A percentile compares a stretch with the other conserved stretches of the same genome.
These are phyloP conservation scores for Montipora cactus DNA, from an alignment of 64 coral and sea anemone species.

Conservation along the genomic window DNA sequence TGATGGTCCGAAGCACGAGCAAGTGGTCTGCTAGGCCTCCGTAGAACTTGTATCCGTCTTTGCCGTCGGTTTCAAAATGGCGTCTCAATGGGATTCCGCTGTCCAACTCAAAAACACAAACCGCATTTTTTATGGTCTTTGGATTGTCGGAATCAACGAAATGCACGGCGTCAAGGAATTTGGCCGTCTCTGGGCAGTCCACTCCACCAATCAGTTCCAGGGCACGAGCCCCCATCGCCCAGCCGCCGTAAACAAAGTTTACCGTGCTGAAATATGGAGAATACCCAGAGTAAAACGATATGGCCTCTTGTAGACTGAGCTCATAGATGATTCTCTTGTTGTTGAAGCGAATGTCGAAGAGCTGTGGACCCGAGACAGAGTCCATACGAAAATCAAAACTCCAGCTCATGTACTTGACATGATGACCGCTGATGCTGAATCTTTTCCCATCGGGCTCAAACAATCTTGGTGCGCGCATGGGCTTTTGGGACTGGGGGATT, in stretches of 20 bases:
- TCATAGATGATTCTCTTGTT: constrained; percentile 52
- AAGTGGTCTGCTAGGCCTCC: constrained; percentile 25
- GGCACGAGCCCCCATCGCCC: constrained; percentile 4
- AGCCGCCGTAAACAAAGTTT: constrained; percentile 40
- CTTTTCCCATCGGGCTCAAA: constrained; percentile 80
- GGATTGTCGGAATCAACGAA: constrained; percentile 35
- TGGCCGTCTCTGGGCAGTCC: constrained; percentile 57
- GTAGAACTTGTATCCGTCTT: constrained; percentile 48
- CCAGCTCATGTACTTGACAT: constrained; percentile 63
- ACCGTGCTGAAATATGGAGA: constrained; percentile 14
- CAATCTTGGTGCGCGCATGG: constrained; percentile 53
- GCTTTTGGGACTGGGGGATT: constrained; percentile 30
- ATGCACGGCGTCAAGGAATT: constrained; percentile 28
- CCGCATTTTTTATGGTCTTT: constrained; percentile 16
- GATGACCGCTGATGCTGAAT: constrained; percentile 37
- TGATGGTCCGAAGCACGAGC: constrained; percentile 58
- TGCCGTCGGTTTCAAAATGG: constrained; percentile 51
- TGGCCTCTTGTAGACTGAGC: constrained; percentile 63
- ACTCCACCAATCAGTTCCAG: constrained; percentile 37
- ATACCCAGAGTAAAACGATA: constrained; percentile 44
- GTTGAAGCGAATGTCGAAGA: constrained; percentile 51
- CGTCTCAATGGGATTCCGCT: constrained; percentile 57
- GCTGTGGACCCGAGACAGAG: constrained; percentile 49
- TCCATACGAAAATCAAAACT: constrained; percentile 66
- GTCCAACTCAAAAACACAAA: constrained; percentile 67